Evolutionary conservation across 2,797 vertebrate species (phyloP).

Genomic region (Acestrorhynchus altus): DNA sequence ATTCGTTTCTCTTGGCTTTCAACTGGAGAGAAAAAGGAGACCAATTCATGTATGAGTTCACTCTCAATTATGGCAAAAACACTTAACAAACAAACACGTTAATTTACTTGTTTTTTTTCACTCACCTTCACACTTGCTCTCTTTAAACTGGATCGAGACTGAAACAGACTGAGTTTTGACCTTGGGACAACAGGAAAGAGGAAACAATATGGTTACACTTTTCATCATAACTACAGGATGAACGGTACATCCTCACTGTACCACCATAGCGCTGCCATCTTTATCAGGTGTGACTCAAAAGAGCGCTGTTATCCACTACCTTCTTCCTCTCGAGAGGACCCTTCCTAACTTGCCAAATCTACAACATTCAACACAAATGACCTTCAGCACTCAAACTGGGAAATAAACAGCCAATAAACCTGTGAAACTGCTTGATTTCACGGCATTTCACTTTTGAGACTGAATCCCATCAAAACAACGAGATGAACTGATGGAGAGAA

Average conservation of each 20-base stretch:
- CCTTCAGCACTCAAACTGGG: too few relatives aligned
- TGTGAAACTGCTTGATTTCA: too few relatives aligned
- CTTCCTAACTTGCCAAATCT: too few relatives aligned
- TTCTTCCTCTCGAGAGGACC: not conserved
- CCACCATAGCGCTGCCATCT: not conserved
- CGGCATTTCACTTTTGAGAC: not conserved
- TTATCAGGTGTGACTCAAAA: slow-evolving; percentile 36
- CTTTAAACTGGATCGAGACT: slow-evolving; percentile 97
- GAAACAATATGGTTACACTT: not conserved
- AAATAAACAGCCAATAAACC: too few relatives aligned
- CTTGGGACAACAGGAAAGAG: slow-evolving; percentile 64
- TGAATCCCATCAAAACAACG: not conserved
- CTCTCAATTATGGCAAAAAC: not conserved
- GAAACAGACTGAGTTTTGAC: slow-evolving; percentile 97
- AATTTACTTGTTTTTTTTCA: not conserved
- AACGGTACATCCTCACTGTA: not conserved
- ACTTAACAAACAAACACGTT: not conserved
- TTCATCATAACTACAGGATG: not conserved
- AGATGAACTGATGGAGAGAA: not conserved
- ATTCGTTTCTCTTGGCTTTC: slow-evolving; percentile 93
- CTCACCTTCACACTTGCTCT: slow-evolving; percentile 95
- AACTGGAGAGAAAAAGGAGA: slow-evolving; percentile 77
- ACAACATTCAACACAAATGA: too few relatives aligned
- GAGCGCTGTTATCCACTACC: not conserved
- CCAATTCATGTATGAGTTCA: not conserved